Evolutionary conservation across 1,140 invertebrate species (phyloP).

Genomic region (Trichonephila inaurata): DNA sequence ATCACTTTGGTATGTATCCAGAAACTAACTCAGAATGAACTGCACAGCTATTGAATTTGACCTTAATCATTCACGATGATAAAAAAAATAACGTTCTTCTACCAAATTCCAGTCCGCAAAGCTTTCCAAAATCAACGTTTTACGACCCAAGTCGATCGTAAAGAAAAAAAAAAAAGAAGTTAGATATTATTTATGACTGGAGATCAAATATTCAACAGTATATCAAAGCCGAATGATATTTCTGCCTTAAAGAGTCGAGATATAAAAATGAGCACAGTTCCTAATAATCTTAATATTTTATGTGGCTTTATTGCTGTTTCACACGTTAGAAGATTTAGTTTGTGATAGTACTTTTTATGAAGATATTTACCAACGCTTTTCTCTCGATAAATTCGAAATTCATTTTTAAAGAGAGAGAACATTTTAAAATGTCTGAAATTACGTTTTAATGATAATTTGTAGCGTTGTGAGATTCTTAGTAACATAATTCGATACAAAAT

Average conservation of each 20-base stretch:
- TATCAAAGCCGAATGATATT: conserved; percentile 23
- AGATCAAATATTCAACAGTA: conserved; percentile 55
- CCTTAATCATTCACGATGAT: conserved; percentile 6
- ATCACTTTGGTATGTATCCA: background rate
- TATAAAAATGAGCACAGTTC: conserved; percentile 43
- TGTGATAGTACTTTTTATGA: too few species aligned
- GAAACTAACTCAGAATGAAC: background rate
- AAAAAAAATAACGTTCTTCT: background rate
- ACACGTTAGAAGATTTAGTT: conserved; percentile 32
- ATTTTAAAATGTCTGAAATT: too few species aligned
- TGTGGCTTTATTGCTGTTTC: conserved; percentile 51
- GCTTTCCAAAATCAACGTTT: conserved; percentile 37
- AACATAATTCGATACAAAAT: too few species aligned
- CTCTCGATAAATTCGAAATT: too few species aligned
- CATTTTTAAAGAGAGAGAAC: too few species aligned
- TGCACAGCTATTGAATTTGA: background rate
- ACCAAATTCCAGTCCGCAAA: background rate
- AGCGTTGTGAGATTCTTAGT: too few species aligned
- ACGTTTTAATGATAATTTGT: too few species aligned
- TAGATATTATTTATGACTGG: conserved; percentile 41
- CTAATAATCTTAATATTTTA: conserved; percentile 58
- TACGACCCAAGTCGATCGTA: conserved; percentile 12
- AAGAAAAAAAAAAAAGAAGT: background rate
- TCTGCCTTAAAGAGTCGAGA: conserved; percentile 22
- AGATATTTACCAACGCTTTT: too few species aligned